phyloP scores from a whole-genome alignment of 1,140 invertebrate species.

The Capitella teleta region DNA sequence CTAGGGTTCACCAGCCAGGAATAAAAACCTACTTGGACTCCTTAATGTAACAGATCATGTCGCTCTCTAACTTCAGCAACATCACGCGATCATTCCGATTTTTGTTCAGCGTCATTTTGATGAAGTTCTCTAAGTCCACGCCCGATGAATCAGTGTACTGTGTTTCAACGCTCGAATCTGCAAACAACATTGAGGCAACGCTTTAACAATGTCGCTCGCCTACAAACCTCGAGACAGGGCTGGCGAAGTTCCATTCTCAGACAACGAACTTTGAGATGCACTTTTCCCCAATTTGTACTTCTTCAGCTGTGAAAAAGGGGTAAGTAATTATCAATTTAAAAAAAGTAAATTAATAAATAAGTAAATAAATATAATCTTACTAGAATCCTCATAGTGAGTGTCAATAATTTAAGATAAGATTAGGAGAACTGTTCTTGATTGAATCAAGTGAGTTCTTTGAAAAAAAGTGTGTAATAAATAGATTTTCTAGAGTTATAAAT shows the following conservation, averaged over 20 bases:
- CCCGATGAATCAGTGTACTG: conserved; percentile 61
- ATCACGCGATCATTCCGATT: conserved; percentile 75
- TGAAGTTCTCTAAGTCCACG: conserved; percentile 72
- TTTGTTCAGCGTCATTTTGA: conserved; percentile 79
- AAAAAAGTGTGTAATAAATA: too few species aligned
- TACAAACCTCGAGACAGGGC: conserved; percentile 51
- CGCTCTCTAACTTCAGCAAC: conserved; percentile 74
- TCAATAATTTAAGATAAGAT: too few species aligned
- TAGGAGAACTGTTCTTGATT: too few species aligned
- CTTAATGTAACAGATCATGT: conserved; percentile 68
- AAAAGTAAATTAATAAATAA: too few species aligned
- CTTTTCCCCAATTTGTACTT: conserved; percentile 49
- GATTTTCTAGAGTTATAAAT: too few species aligned
- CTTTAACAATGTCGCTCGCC: background rate
- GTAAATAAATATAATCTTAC: too few species aligned
- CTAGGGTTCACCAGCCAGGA: background rate
- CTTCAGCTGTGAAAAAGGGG: too few species aligned
- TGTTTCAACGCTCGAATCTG: conserved; percentile 64
- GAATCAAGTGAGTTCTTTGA: too few species aligned
- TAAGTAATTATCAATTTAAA: too few species aligned
- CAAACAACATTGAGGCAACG: background rate
- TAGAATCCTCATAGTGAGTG: too few species aligned
- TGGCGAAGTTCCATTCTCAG: conserved; percentile 50
- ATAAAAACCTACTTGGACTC: conserved; percentile 59
- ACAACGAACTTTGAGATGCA: conserved; percentile 47